Evolutionary conservation across 2,888 invertebrate species (phyloP), one percentile per base, ranked within the genome.

Genomic region (Rotaria magnacalcarata): DNA sequence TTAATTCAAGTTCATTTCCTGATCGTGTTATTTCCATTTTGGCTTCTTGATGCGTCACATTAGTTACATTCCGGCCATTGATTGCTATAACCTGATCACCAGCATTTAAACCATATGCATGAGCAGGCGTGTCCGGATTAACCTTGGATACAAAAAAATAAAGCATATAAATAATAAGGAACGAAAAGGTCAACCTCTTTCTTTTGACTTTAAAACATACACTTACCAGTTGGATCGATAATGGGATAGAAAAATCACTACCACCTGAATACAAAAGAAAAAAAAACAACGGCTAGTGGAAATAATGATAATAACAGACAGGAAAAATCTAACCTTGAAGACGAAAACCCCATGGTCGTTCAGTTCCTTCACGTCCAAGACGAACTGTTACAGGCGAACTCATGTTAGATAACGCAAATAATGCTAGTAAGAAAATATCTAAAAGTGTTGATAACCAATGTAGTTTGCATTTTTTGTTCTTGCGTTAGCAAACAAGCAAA

Each of bases 1-100:
- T 87, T 47, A 90, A 88, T 87, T 90, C 89, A 27, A 90, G 87
- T 52, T 90, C 90, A 87, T 90, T 90, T 74, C 90, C 90, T 34
- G 89, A 89, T 84, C 90, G 88, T 58, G 90, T 89, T 84, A 90
- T 90, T 88, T 89, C 90, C 89, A 90, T 90, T 88, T 90, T 90
- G 86, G 90, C 90, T 86, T 89, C 89, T 86, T 89, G 89, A 86
- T 90, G 90, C 84, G 88, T 88, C 87, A 90, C 87, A 84, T 88
- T 87, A 27, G 88, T 87, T 27, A 89, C 89, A 27, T 89, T 88
- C 1, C 88, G 87, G n/a, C 88, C 87, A 10, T 89, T 89, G 21
- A 90, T 90, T 85, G 88, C 87, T 50, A 90, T 84, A 50, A 90
- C 88, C n/a, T 88, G 89, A 87, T 90, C 90, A 21, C 90, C 90